These are phyloP conservation scores for Numida meleagris DNA, from an alignment of 2,113 vertebrate genomes.

Conservation along the genomic window DNA sequence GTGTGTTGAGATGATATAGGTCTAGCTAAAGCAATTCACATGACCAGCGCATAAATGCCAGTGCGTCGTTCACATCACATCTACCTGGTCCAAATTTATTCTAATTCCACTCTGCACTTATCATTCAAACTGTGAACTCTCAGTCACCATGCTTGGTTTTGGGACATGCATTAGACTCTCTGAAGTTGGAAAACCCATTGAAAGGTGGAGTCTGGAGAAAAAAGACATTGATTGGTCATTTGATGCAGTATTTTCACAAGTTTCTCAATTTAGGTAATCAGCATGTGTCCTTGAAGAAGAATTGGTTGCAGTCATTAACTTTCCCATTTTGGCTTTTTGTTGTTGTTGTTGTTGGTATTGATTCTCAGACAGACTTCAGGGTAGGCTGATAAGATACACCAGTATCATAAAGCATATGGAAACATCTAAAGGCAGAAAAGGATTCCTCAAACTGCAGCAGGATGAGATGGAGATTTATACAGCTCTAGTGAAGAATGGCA, in stretches of 20 bases:
- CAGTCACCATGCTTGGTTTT: rapidly evolving
- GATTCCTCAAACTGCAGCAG: background rate
- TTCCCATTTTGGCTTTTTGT: background rate
- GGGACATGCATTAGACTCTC: background rate
- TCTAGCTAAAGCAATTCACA: background rate
- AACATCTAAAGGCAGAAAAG: background rate
- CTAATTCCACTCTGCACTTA: background rate
- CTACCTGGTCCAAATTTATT: background rate
- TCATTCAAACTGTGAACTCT: background rate
- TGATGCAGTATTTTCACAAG: background rate
- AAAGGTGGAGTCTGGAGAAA: background rate
- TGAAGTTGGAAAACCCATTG: rapidly evolving
- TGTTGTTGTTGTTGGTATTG: background rate
- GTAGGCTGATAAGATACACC: background rate
- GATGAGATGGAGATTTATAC: background rate
- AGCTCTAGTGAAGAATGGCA: rapidly evolving
- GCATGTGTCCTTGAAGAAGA: background rate
- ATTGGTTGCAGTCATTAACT: background rate
- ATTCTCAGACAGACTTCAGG: background rate
- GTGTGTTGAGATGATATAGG: background rate
- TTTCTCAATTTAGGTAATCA: background rate
- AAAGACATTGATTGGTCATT: background rate
- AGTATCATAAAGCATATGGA: background rate
- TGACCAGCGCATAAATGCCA: rapidly evolving
- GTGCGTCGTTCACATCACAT: background rate